Percentiles rank a stretch among this genome's conserved stretches.
Conservation (phyloP, 2,888 invertebrate species). For the Chloroclysta siterata region DNA sequence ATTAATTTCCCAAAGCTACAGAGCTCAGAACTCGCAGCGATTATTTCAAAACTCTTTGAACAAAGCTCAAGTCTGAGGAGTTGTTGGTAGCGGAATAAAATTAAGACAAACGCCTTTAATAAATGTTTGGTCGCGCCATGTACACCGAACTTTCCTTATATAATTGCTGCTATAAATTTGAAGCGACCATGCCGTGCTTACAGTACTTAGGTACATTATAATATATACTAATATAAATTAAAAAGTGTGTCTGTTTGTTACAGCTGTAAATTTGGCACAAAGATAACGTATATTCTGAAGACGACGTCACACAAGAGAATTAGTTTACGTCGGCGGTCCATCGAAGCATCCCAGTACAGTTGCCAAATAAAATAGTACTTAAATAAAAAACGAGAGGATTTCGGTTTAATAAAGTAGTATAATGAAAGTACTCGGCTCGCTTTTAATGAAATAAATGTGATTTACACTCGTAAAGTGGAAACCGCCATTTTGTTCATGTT, state of each 20-base stretch:
- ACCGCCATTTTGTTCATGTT: constrained; percentile 16
- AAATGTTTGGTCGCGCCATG: constrained; percentile 46
- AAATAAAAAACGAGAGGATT: neutral
- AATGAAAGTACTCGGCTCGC: constrained; percentile 7
- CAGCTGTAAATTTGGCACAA: too few relatives aligned
- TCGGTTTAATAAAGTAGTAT: constrained; percentile 1
- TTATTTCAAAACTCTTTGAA: constrained; percentile 40
- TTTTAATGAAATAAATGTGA: constrained; percentile 15
- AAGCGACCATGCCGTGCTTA: constrained; percentile 17
- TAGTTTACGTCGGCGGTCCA: too few relatives aligned
- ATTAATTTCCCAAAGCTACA: constrained; percentile 20
- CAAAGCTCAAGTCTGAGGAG: constrained; percentile 26
- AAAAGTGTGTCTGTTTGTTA: neutral
- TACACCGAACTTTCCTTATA: constrained; percentile 46
- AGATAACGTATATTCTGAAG: too few relatives aligned
- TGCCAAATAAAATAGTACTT: neutral
- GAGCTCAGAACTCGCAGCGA: constrained; percentile 29
- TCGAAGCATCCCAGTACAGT: too few relatives aligned
- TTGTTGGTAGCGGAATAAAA: constrained; percentile 37
- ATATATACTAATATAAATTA: neutral
- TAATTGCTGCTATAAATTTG: constrained; percentile 57
- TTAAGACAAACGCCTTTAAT: constrained; percentile 61
- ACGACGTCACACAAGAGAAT: too few relatives aligned
- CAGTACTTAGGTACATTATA: constrained; percentile 13
- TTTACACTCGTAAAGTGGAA: constrained; percentile 15